Evolutionary conservation across 2,113 vertebrate species (phyloP).

Genomic region (Lophius piscatorius): DNA sequence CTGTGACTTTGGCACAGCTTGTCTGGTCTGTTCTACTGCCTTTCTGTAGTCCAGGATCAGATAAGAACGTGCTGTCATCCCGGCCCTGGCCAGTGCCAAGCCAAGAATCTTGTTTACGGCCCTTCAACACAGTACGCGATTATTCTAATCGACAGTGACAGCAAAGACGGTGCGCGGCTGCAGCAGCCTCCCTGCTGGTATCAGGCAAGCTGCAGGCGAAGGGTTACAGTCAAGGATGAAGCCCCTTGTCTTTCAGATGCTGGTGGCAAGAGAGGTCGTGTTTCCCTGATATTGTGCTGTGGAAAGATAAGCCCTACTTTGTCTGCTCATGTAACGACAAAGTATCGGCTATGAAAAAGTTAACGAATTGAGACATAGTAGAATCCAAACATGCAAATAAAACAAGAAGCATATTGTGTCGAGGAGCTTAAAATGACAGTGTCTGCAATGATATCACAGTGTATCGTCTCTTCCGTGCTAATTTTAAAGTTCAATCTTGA

Average conservation of each 20-base stretch:
- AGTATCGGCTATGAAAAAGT: slow-evolving; percentile 17
- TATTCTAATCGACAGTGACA: slow-evolving; percentile 49
- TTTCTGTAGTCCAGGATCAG: slow-evolving; percentile 55
- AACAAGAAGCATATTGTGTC: too few relatives aligned
- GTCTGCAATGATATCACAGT: too few relatives aligned
- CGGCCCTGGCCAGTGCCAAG: slow-evolving; percentile 37
- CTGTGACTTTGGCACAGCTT: slow-evolving; percentile 41
- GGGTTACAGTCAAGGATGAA: slow-evolving; percentile 29
- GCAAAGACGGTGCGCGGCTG: slow-evolving; percentile 45
- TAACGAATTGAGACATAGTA: neutral
- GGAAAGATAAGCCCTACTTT: slow-evolving; percentile 45
- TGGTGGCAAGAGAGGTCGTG: slow-evolving; percentile 30
- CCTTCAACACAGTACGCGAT: slow-evolving; percentile 69
- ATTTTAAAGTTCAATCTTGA: neutral
- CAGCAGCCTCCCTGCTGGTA: slow-evolving; percentile 52
- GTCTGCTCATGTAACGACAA: slow-evolving; percentile 22
- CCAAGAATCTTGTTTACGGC: slow-evolving; percentile 72
- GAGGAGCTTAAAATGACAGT: too few relatives aligned
- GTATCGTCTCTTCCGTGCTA: neutral
- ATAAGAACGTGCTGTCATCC: slow-evolving; percentile 69
- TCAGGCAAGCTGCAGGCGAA: slow-evolving; percentile 53
- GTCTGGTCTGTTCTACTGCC: slow-evolving; percentile 21
- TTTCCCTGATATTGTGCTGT: slow-evolving; percentile 41
- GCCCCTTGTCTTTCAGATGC: slow-evolving; percentile 50
- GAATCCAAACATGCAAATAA: neutral